Base-by-base conservation (phyloP, 2,888 invertebrate species). In the Protula sp. region DNA sequence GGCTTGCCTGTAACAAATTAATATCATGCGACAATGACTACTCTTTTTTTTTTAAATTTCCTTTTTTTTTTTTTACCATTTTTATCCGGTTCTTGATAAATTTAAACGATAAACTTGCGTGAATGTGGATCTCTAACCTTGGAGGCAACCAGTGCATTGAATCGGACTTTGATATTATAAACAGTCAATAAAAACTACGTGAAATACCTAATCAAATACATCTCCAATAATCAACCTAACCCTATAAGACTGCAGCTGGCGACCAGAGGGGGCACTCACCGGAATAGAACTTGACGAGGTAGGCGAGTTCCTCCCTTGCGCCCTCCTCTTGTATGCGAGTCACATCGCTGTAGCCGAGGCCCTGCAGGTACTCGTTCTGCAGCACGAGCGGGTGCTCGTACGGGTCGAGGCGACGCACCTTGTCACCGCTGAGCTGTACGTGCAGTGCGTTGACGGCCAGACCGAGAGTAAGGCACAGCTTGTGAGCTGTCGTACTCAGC, bases 361-460 rank as follows among this genome's bases (percentile, higher is more conserved):
- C 72, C 19, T 72, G 66, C 48, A 82, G 71, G 66, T 76, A 80
- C 58, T 81, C 81, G 67, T 82, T 82, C 72, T 82, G 82, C 53
- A 82, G 68, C 2, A 73, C 75, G 61, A 82, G 68, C 0, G 82
- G 82, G 66, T 76, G 74, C 52, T 81, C 81, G 65, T 76, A 75
- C 0, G 77, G 73, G 51, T 80, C 78, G 62, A 82, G 69, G 24
- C 81, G 66, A 9, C 75, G 68, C 54, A 81, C 76, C 24, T 76
- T 71, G 63, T 82, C 81, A 0, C 81, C 81, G 63, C 78, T 77
- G 45, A 75, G 67, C 66, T 82, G 80, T 14, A 81, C 73, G 64
- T 82, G 80, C 56, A 82, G 67, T 0, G 76, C 72, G 62, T 78
- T 79, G 22, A 73, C 69, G 0, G 76, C 73, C 55, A 78, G 69